Evolutionary conservation across 2,113 vertebrate species (phyloP).

Genomic region (Phainopepla nitens): DNA sequence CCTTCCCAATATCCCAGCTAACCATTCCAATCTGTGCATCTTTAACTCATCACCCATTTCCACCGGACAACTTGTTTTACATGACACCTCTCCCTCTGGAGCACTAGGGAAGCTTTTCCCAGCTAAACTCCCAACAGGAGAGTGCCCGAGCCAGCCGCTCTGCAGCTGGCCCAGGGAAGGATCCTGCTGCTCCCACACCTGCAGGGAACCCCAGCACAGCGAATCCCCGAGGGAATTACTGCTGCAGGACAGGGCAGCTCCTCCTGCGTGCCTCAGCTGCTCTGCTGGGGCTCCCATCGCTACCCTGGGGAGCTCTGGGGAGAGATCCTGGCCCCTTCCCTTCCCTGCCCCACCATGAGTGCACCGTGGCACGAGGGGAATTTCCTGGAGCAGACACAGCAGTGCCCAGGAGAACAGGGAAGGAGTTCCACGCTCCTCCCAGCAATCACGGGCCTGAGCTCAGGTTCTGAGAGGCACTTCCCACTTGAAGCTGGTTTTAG

Average conservation of each 20-base stretch:
- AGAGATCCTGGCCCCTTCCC: rapidly evolving
- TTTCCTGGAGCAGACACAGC: neutral
- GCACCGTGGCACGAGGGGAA: rapidly evolving
- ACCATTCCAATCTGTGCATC: neutral
- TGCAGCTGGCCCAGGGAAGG: neutral
- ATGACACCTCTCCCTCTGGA: neutral
- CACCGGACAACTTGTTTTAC: rapidly evolving
- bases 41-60: neutral
- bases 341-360: rapidly evolving
- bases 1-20: neutral
- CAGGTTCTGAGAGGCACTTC: neutral
- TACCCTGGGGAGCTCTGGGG: rapidly evolving
- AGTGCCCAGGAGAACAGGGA: neutral
- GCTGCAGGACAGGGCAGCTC: neutral
- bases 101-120: neutral
- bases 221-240: rapidly evolving
- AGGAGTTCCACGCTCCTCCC: neutral
- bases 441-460: neutral
- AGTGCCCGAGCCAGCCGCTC: rapidly evolving
- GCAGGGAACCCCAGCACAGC: neutral
- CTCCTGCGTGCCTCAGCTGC: neutral
- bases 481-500: neutral
- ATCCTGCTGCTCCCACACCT: rapidly evolving
- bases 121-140: rapidly evolving
- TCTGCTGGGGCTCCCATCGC: neutral